Base-by-base conservation (phyloP, 1,140 invertebrate genomes). In the Drosophila azteca region DNA sequence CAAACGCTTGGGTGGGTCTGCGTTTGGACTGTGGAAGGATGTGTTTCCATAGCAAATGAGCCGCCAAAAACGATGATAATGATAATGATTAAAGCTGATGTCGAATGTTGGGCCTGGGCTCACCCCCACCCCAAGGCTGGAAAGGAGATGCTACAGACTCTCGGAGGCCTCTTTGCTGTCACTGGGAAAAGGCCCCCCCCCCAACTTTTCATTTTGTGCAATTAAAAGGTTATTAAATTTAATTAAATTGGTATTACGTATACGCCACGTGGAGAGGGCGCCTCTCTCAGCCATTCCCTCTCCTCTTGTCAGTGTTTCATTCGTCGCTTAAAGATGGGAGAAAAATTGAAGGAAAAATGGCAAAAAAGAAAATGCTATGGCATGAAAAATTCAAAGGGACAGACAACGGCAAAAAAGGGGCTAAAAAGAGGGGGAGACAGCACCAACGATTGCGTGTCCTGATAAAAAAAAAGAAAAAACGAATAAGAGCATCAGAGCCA, bases 191-290 rank as follows among this genome's bases (percentile, higher is more conserved):
- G 17, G 45, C 63, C 45, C 41, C 52, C 41, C 41, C 52, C 9
- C 17, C 29, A 7, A 24, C 29, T 39, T 51, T 24, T 24, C 24
- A 3, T 17, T 20, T 31, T 46, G 53, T 53, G 55, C 77, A 72
- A 83, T 84, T 83, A 77, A 77, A 77, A 66, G 46, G 73, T 74
- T 81, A 84, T 84, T 84, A 77, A 66, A 81, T 87, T 76, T 72
- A 77, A 77, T 84, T 79, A 80, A 77, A 80, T 64, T 74, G 68
- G 41, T 59, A 75, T 81, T 77, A 81, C 74, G 77, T 68, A 77
- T 69, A 77, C 73, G 77, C 64, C 81, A 43, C 29, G 57, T 57
- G 22, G 54, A 35, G 51, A 49, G 4, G 13, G 44, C 46, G 62
- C 8, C 15, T 22, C 31, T 45, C 39, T 20, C 17, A 20, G 17